Base-by-base conservation (phyloP, 2,797 vertebrate species). In the Streptopelia turtur region DNA sequence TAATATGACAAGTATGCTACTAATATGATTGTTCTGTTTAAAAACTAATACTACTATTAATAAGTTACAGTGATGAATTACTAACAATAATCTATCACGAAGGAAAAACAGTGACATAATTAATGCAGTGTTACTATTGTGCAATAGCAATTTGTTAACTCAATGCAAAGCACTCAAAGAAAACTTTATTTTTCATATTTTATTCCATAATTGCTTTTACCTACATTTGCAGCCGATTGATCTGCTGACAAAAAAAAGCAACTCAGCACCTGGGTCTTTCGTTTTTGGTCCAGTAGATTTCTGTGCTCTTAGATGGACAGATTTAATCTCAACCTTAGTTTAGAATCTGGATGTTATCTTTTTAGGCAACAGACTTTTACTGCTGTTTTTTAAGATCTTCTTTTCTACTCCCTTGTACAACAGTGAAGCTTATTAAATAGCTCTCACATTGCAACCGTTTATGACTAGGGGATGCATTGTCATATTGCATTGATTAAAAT, bases 21-120 rank as follows among this genome's bases (percentile, higher is more conserved):
- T 96, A 97, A 97, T 97, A 96, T 97, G 96, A 97, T 97, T 96
- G 95, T 91, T 96, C 95, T 95, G 87, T 97, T 97, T 96, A 97
- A 97, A 96, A 97, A 93, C 96, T 97, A 97, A 97, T 97, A 97
- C 83, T 86, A 79, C 93, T 93, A 97, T 97, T 97, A 97, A 97
- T 96, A 94, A 39, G 86, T 95, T 97, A 96, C 95, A 96, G 84
- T 97, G 97, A 97, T 97, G 80, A 97, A 97, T 97, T 97, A 82
- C 96, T 95, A 95, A 91, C 90, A 89, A 95, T 97, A 97, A 97
- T 97, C 90, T 95, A 96, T 95, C 95, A 95, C 22, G 80, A 95
- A 94, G 83, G 88, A 87, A 94, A 96, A 95, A 94, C 33, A 95
- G 94, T 95, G 86, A 77, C 92, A 96, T 94, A 97, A 97, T 97